Evolutionary conservation across 2,797 vertebrate genomes (phyloP).

Genomic region (Centropyge bicolor): DNA sequence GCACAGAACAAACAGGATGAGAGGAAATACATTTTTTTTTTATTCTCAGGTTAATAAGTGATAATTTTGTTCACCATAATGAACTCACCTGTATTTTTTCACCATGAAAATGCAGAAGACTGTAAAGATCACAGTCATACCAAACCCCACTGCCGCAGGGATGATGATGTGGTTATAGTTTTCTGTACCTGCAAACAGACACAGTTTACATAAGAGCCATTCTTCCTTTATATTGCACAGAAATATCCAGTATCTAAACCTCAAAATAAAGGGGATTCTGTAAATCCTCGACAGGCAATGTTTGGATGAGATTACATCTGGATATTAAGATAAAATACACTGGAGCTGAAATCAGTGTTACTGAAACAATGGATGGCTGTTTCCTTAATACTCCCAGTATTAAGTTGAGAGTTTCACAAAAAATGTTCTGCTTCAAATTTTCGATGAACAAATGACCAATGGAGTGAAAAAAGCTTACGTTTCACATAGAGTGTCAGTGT

Average conservation of each 20-base stretch:
- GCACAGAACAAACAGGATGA: background rate
- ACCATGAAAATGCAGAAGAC: conserved; percentile 65
- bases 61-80: no score
- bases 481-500: conserved; percentile 60
- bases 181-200: conserved; percentile 59
- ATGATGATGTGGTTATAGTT: conserved; percentile 76
- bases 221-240: background rate
- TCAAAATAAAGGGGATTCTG: background rate
- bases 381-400: no score
- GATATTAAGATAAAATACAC: no score
- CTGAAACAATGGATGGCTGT: no score
- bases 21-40: no score
- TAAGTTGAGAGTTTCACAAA: no score
- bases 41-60: no score
- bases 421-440: no score
- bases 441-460: background rate
- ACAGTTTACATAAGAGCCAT: background rate
- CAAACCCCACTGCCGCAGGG: conserved; percentile 58
- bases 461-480: conserved; percentile 62
- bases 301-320: no score
- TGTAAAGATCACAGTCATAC: conserved; percentile 60
- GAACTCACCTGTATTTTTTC: conserved; percentile 81
- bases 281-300: no score
- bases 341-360: no score
- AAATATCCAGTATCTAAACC: background rate